Percentiles rank a stretch among this genome's conserved stretches.
phyloP scores from a whole-genome alignment of 2,888 invertebrate species.

The Pammene fasciana region DNA sequence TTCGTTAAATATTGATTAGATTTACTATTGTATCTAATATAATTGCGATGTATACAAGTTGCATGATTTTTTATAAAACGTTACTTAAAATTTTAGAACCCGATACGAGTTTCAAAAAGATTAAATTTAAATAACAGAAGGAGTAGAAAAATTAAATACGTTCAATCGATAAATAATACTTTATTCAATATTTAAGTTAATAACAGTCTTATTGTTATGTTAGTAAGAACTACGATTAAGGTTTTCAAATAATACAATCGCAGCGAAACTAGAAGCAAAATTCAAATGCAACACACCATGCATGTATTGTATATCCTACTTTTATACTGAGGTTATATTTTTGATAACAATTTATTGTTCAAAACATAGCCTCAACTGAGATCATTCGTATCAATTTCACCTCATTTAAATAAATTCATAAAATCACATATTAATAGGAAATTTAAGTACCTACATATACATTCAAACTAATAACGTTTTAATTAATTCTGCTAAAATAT shows the following conservation, averaged over 20 bases:
- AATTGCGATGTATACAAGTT: too few relatives aligned
- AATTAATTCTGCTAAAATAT: background rate
- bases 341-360: conserved; percentile 1
- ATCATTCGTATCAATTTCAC: conserved; percentile 21
- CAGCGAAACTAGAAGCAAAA: conserved; percentile 30
- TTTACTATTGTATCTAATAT: too few relatives aligned
- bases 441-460: conserved; percentile 15
- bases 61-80: too few relatives aligned
- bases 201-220: conserved; percentile 68
- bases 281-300: conserved; percentile 12
- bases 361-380: conserved; percentile 19
- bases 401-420: background rate
- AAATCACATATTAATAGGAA: background rate
- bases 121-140: conserved; percentile 18
- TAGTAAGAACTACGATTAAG: conserved; percentile 52
- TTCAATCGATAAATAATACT: conserved; percentile 64
- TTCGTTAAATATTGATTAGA: too few relatives aligned
- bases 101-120: background rate
- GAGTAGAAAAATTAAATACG: conserved; percentile 64
- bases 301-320: background rate
- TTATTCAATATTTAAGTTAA: conserved; percentile 67
- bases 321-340: background rate
- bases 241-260: conserved; percentile 35
- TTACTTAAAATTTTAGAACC: too few relatives aligned
- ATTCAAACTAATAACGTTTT: background rate